Conservation (phyloP, 2,113 vertebrate genomes). For the Coptodon rendalli region DNA sequence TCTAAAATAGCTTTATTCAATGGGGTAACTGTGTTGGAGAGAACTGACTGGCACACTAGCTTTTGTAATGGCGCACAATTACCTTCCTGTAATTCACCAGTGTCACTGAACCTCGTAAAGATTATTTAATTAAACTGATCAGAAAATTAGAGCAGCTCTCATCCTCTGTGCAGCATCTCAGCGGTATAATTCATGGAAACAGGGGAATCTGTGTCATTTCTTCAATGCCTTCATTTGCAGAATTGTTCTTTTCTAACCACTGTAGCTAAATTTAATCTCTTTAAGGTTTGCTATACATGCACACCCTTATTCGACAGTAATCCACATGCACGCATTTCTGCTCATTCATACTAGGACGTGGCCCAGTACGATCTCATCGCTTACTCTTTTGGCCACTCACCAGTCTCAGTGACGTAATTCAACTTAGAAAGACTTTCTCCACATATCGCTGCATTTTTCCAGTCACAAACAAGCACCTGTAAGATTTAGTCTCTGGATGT, state of each 20-base stretch:
- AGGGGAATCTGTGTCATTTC: background rate
- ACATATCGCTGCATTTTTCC: background rate
- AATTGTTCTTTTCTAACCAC: background rate
- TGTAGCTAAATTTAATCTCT: background rate
- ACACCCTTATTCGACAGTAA: background rate
- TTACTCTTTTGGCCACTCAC: background rate
- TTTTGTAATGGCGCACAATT: constrained; percentile 24
- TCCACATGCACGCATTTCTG: background rate
- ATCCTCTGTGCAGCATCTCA: background rate
- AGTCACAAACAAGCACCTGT: background rate
- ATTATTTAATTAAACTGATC: constrained; percentile 14
- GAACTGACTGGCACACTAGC: background rate
- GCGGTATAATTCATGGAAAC: background rate
- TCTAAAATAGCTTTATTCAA: constrained; percentile 31
- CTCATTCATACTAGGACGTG: background rate
- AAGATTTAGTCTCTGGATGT: background rate
- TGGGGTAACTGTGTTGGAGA: background rate
- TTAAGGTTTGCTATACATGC: background rate
- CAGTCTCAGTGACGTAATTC: background rate
- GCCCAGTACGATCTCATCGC: background rate
- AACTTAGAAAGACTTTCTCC: background rate
- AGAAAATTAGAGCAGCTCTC: background rate
- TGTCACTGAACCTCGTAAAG: background rate
- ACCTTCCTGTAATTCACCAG: background rate
- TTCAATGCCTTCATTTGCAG: background rate